phyloP scores from a whole-genome alignment of 2,888 invertebrate genomes.

The Aphelenchoides bicaudatus region DNA sequence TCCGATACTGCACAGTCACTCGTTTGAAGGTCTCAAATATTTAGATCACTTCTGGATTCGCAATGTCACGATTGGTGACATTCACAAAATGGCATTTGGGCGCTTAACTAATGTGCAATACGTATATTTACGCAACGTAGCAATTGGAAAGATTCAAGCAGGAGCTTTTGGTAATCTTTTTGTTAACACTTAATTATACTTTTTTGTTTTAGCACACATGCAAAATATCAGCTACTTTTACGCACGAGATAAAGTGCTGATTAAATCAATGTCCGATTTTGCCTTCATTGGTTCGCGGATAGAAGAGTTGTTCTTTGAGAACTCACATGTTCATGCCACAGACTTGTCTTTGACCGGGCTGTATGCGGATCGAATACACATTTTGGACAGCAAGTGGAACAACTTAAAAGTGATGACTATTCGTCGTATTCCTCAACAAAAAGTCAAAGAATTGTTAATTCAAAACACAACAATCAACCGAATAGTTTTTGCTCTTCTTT shows the following conservation, averaged over 20 bases:
- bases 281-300: constrained; percentile 31
- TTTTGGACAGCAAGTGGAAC: constrained; percentile 24
- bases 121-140: constrained; percentile 45
- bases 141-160: constrained; percentile 27
- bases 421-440: constrained; percentile 19
- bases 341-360: constrained; percentile 27
- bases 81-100: constrained; percentile 42
- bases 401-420: constrained; percentile 18
- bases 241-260: constrained; percentile 31
- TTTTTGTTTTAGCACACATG: constrained; percentile 30
- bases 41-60: constrained; percentile 44
- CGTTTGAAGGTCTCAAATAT: constrained; percentile 34
- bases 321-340: constrained; percentile 27
- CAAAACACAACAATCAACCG: constrained; percentile 32
- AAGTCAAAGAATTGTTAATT: constrained; percentile 20
- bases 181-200: not conserved
- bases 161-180: constrained; percentile 32
- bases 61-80: constrained; percentile 42
- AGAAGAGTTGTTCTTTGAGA: constrained; percentile 36
- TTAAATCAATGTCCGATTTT: constrained; percentile 23
- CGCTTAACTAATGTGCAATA: constrained; percentile 45
- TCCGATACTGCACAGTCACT: constrained; percentile 15
- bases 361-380: constrained; percentile 22
- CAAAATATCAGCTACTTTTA: constrained; percentile 32
- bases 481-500: constrained; percentile 22